phyloP scores from a whole-genome alignment of 2,797 vertebrate genomes.

The Trachops cirrhosus region DNA sequence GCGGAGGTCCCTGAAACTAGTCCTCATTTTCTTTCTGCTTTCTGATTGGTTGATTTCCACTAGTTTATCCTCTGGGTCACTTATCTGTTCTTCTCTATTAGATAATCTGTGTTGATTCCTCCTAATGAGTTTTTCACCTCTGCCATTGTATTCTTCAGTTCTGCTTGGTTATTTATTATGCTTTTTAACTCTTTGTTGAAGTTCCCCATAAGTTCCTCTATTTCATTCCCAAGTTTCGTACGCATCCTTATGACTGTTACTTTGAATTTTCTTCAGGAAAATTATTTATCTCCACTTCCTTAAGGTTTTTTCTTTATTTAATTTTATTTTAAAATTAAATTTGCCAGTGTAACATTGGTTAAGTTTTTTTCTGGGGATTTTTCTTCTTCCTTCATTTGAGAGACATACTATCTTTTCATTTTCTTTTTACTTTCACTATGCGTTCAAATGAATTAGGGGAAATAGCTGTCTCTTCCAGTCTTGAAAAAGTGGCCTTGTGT shows the following conservation, averaged over 20 bases:
- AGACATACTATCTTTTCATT: background rate
- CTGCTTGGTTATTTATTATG: background rate
- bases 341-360: background rate
- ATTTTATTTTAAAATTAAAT: background rate
- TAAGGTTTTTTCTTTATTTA: background rate
- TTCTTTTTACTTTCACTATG: background rate
- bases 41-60: background rate
- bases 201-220: background rate
- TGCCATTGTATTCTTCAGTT: background rate
- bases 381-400: background rate
- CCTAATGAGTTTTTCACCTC: background rate
- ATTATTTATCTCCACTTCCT: background rate
- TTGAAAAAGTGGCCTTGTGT: background rate
- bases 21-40: background rate
- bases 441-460: background rate
- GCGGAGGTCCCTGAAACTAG: background rate
- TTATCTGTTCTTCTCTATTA: background rate
- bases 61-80: background rate
- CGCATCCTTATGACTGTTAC: background rate
- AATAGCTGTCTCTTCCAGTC: background rate
- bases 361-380: background rate
- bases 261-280: background rate
- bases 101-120: background rate
- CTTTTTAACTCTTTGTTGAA: background rate
- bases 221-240: background rate